Conservation (phyloP, 2,113 vertebrate genomes). For the Chaetodon auriga region DNA sequence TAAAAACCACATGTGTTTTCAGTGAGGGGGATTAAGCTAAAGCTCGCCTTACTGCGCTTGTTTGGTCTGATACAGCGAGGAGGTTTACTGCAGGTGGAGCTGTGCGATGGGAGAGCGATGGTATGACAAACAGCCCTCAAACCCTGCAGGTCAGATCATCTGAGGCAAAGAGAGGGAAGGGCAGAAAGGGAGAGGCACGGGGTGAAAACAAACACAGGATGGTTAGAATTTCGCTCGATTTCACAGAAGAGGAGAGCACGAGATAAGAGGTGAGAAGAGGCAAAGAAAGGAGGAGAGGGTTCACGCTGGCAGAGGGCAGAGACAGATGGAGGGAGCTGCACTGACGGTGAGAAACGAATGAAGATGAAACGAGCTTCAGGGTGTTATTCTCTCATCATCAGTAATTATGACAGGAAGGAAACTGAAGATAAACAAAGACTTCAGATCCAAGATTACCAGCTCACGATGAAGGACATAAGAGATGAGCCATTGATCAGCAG, state of each 20-base stretch:
- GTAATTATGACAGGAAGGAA: slow-evolving; percentile 14
- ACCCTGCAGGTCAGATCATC: slow-evolving; percentile 2
- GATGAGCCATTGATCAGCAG: too few species aligned
- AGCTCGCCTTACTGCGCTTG: not conserved
- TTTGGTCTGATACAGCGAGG: slow-evolving; percentile 34
- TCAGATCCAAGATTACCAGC: too few species aligned
- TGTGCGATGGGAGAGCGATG: slow-evolving; percentile 6
- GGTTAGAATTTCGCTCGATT: not conserved
- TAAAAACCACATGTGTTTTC: not conserved
- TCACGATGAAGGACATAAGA: too few species aligned
- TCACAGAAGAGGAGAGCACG: not conserved
- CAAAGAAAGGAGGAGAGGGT: not conserved
- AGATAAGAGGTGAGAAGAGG: not conserved
- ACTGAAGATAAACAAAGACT: slow-evolving; percentile 10
- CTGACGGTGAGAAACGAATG: not conserved
- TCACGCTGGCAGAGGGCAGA: not conserved
- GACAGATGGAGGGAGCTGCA: not conserved
- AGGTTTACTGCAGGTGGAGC: not conserved
- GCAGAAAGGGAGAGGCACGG: not conserved
- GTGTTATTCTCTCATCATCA: not conserved
- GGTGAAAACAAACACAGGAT: slow-evolving; percentile 7
- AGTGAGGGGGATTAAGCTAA: not conserved
- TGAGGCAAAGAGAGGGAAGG: not conserved
- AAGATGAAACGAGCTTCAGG: not conserved
- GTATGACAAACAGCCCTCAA: slow-evolving; percentile 1